phyloP scores from a whole-genome alignment of 2,797 vertebrate genomes.

The Myotis vivesi region DNA sequence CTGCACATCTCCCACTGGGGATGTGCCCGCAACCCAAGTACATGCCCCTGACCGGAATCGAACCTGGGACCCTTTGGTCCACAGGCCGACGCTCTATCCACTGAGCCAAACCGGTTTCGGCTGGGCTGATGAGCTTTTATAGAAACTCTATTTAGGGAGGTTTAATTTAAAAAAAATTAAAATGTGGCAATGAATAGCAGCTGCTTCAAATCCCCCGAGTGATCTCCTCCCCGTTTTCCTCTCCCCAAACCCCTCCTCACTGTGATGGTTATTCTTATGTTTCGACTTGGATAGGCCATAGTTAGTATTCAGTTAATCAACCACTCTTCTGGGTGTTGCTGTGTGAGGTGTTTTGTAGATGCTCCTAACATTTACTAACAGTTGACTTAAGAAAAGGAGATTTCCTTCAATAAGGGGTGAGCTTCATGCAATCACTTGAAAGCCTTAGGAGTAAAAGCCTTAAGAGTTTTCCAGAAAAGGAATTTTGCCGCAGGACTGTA shows the following conservation, averaged over 20 bases:
- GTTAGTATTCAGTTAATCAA: background rate
- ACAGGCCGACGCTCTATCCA: too few relatives aligned
- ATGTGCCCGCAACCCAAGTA: too few relatives aligned
- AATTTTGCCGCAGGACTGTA: background rate
- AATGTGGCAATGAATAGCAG: background rate
- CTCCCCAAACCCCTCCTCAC: fast-evolving
- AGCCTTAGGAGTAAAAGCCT: background rate
- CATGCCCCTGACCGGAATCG: too few relatives aligned
- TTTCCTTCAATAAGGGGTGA: background rate
- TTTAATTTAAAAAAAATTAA: background rate
- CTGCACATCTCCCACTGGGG: too few relatives aligned
- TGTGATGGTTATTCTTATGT: background rate
- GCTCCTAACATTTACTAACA: background rate
- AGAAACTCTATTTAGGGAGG: background rate
- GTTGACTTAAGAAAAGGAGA: background rate
- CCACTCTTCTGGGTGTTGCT: background rate
- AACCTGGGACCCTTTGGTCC: too few relatives aligned
- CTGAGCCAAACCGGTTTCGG: too few relatives aligned
- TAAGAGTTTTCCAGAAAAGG: background rate
- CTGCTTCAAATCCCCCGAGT: background rate
- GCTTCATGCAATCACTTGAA: background rate
- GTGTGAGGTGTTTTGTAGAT: background rate
- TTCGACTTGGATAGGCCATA: background rate
- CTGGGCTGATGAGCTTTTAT: background rate
- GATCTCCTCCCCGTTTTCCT: too few relatives aligned